Percentiles rank a stretch among this genome's conserved stretches.
phyloP scores from a whole-genome alignment of 64 coral and sea anemone species.

The Acropora tenuis region DNA sequence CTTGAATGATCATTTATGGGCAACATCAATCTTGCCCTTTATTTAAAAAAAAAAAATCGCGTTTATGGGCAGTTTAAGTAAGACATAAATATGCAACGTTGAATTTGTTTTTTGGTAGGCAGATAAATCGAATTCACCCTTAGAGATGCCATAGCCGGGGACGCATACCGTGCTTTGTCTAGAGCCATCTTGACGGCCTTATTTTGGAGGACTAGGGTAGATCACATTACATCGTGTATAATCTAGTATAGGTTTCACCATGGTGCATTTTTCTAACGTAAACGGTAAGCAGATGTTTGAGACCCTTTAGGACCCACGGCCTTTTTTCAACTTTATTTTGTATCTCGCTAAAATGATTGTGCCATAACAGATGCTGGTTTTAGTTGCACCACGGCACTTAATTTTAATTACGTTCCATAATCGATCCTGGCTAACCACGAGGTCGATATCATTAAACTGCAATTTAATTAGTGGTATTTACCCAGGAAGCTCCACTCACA shows the following conservation, averaged over 20 bases:
- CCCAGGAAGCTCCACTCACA: too few relatives aligned
- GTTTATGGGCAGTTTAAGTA: background rate
- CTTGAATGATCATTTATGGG: too few relatives aligned
- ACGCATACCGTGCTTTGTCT: background rate
- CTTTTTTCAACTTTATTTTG: slow-evolving; percentile 44
- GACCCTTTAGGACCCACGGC: slow-evolving; percentile 17
- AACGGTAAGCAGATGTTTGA: slow-evolving; percentile 54
- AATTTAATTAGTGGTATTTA: too few relatives aligned
- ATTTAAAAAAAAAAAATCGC: too few relatives aligned
- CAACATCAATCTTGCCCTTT: too few relatives aligned
- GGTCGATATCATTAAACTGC: background rate
- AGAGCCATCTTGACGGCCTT: background rate
- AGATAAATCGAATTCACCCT: slow-evolving; percentile 1
- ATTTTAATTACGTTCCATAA: slow-evolving; percentile 39
- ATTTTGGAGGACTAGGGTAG: slow-evolving; percentile 31
- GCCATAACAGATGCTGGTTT: slow-evolving; percentile 47
- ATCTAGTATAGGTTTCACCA: slow-evolving; percentile 35
- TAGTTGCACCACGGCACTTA: slow-evolving; percentile 49
- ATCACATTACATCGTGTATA: slow-evolving; percentile 4
- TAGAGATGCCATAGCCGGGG: background rate
- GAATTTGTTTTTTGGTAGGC: slow-evolving; percentile 2
- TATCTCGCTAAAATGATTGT: slow-evolving; percentile 40
- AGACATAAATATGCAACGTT: background rate
- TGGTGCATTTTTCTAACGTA: slow-evolving; percentile 24
- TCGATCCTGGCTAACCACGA: background rate